Evolutionary conservation across 2,888 invertebrate species (phyloP), one percentile per base, ranked within the genome.

Genomic region (Loripinus fragilis): DNA sequence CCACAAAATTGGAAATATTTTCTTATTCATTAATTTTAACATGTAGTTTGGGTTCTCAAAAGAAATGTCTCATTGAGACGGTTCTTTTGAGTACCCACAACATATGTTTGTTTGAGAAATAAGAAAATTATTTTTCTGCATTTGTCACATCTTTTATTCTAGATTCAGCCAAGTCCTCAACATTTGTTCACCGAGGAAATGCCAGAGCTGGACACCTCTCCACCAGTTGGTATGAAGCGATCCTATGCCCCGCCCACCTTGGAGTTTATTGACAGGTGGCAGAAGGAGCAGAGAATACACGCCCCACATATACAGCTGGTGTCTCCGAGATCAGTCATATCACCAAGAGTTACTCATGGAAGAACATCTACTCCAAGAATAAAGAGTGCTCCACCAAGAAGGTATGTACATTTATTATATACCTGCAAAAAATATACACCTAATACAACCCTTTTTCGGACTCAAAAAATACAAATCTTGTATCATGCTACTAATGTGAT

Each of bases 221-320:
- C 91, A 30, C 86, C 80, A 25, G 89, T 90, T 15, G 90, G 90
- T n/a, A 80, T 88, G 87, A 88, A 85, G 67, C 84, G 91, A 48
- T 77, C 82, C 0, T 90, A 90, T 75, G 69, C 87, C 67, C 73
- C 86, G 52, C 87, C 85, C 20, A 87, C 81, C n/a, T 69, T 78
- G 71, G 83, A 81, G 76, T 86, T 82, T 42, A 71, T 82, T n/a
- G 72, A 64, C 1, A 70, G 76, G 55, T 82, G 82, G 80, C 85
- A 82, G 82, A 74, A 73, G 45, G 78, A 80, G 23, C 48, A 20
- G 20, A 15, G 45, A 3, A 33, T 23, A 35, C 77, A 83, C 73
- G 71, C 38, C 66, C 67, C 75, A 17, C 83, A 83, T 52, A 74
- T 71, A 17, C 80, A 80, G 52, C 8, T 73, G 20, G 23, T 12